Evolutionary conservation across 2,113 vertebrate genomes (phyloP), one percentile per base, ranked within the genome.

Genomic region (Caranx melampygus): DNA sequence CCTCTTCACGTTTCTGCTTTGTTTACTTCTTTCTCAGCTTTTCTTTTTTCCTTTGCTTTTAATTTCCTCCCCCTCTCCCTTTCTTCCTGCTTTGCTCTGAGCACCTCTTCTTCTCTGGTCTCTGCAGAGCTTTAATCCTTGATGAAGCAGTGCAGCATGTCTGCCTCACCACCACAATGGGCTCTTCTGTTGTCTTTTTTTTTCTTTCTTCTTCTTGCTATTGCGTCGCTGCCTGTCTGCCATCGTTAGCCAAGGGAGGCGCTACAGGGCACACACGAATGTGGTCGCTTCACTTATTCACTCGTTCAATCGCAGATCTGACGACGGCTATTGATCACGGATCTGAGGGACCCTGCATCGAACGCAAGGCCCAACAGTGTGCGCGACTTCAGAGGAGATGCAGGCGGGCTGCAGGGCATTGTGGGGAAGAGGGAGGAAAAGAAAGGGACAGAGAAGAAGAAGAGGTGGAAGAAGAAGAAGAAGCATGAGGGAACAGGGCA

Each of bases 311-410:
- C 57, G 81, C 76, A 75, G 74, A 82, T 79, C 79, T 78, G 12
- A 81, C 58, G 61, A 13, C 34, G 2, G n/a, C 62, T 79, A 78
- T 86, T 89, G 89, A 91, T 90, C 87, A 81, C 7, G 13, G 63
- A 79, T 87, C 54, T 84, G 12, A 91, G 68, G 40, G 40, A 72
- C 61, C 59, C 64, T 40, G 55, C 8, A 20, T 59, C 33, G 75
- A 73, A 78, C 35, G 21, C 55, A 45, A 73, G 18, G 62, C n/a
- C 62, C 52, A 1, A 35, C 54, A 20, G 14, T 3, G 71, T 3
- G 71, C 16, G 37, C 16, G 33, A n/a, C 66, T 85, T 84, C 82
- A 88, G 74, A 83, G 59, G 51, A 62, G 35, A 58, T 7, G 52
- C 34, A 3, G 26, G 21, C 9, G 33, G 51, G 77, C 66, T 71